Evolutionary conservation across 2,888 invertebrate species (phyloP), one percentile per base, ranked within the genome.

Genomic region (Aproaerema taeniolella): DNA sequence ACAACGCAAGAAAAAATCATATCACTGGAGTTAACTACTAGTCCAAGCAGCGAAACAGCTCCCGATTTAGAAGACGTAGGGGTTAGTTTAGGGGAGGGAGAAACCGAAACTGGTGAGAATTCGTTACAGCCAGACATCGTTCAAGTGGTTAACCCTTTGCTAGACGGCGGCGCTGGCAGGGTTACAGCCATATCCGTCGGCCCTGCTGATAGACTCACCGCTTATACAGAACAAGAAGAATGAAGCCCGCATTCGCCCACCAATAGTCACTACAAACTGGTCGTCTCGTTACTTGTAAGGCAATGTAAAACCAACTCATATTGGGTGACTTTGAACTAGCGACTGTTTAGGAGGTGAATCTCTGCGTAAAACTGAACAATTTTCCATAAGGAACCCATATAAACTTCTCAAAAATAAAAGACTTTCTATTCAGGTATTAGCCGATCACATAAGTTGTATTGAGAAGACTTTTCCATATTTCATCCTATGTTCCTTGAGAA

Each of bases 1-100:
- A 95, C 95, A 46, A 92, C 95, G 49, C 93, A 94, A 81, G 95
- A 95, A 83, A 95, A 95, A 87, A 95, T 96, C 58, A 94, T 96
- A 80, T 95, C 95, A 42, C 82, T 96, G 78, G 95, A 96, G 81
- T 81, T 96, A 68, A 93, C 92, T 46, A 91, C 89, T 69, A 86
- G 90, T 79, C 85, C 90, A 53, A 69, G 89, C 57, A 89, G 89
- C 43, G 89, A 90, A 56, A 88, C 89, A 14, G 88, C 89, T 42
- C 80, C 88, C 41, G 61, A 81, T 48, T 49, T 87, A 45, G 73
- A 75, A 47, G 69, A 76, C 57, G 55, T 43, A 15, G 63, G 60
- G 46, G 54, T 78, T 47, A 71, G 74, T 59, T 48, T 78, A 52
- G 67, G 75, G 69, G 62, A 90, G 76, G 58, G 88, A 2, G 80